Conservation (phyloP, 2,113 vertebrate genomes). For the Neoarius graeffei region DNA sequence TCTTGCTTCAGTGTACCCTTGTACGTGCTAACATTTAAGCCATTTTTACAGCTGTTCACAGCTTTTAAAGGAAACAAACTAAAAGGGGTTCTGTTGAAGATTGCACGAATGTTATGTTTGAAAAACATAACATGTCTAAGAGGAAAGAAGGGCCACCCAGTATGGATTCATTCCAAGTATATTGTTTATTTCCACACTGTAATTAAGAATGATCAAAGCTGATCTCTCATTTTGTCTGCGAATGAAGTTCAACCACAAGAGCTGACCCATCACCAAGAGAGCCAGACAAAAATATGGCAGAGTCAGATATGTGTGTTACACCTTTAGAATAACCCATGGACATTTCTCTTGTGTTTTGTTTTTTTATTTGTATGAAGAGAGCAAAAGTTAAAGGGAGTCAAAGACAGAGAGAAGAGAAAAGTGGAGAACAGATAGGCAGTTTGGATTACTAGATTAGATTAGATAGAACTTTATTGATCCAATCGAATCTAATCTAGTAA, state of each 20-base stretch:
- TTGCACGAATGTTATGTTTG: slow-evolving; percentile 48
- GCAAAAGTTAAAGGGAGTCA: not conserved
- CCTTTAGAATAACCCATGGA: not conserved
- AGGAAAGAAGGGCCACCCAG: slow-evolving; percentile 39
- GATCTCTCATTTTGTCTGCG: slow-evolving; percentile 57
- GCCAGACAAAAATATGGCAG: slow-evolving; percentile 4
- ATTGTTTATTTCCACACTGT: slow-evolving; percentile 57
- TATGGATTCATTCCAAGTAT: slow-evolving; percentile 62
- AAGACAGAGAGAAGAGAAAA: not conserved
- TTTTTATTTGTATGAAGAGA: not conserved
- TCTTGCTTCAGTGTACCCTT: not conserved
- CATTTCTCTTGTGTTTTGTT: not conserved
- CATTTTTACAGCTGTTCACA: not conserved
- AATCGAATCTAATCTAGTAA: too few relatives aligned
- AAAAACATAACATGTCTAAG: slow-evolving; percentile 55
- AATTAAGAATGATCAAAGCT: slow-evolving; percentile 58
- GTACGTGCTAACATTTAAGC: not conserved
- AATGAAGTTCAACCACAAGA: slow-evolving; percentile 61
- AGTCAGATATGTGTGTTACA: slow-evolving; percentile 20
- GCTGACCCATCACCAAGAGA: slow-evolving; percentile 42
- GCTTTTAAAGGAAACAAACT: not conserved
- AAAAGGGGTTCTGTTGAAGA: not conserved
- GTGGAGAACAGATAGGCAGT: not conserved
- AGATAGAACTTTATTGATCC: too few relatives aligned
- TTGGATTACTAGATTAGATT: not conserved